Evolutionary conservation across 2,888 invertebrate species (phyloP).

Genomic region (Heliconius aoede): DNA sequence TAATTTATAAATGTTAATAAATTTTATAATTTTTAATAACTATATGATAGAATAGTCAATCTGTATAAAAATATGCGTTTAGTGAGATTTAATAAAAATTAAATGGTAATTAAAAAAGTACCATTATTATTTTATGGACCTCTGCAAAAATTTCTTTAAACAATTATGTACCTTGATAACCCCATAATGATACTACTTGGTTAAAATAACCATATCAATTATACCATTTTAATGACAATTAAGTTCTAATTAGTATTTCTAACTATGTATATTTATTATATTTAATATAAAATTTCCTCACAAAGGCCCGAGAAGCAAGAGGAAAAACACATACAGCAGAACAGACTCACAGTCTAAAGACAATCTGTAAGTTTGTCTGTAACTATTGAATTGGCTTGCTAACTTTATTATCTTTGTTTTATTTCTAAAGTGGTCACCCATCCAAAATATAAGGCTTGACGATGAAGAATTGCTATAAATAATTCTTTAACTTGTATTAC

Average conservation of each 20-base stretch:
- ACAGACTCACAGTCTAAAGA: slow-evolving; percentile 11
- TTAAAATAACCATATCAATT: too few species aligned
- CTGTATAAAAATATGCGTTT: background rate
- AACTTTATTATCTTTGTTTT: background rate
- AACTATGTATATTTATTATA: background rate
- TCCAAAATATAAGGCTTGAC: background rate
- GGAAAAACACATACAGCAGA: slow-evolving; percentile 21
- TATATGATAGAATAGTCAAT: background rate
- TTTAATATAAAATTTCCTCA: background rate
- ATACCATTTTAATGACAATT: background rate
- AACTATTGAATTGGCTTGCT: background rate
- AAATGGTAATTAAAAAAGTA: background rate
- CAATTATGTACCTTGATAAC: too few species aligned
- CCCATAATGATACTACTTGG: too few species aligned
- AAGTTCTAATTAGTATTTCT: background rate
- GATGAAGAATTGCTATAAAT: too few species aligned
- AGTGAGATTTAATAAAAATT: background rate
- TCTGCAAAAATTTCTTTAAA: background rate
- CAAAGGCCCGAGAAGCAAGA: slow-evolving; percentile 20
- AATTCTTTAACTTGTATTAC: too few species aligned
- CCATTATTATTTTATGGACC: too few species aligned
- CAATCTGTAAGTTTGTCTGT: slow-evolving; percentile 15
- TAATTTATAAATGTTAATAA: too few species aligned
- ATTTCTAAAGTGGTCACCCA: background rate
- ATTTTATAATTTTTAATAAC: too few species aligned